Evolutionary conservation across 2,888 invertebrate genomes (phyloP).

Genomic region (Adela reaumurella): DNA sequence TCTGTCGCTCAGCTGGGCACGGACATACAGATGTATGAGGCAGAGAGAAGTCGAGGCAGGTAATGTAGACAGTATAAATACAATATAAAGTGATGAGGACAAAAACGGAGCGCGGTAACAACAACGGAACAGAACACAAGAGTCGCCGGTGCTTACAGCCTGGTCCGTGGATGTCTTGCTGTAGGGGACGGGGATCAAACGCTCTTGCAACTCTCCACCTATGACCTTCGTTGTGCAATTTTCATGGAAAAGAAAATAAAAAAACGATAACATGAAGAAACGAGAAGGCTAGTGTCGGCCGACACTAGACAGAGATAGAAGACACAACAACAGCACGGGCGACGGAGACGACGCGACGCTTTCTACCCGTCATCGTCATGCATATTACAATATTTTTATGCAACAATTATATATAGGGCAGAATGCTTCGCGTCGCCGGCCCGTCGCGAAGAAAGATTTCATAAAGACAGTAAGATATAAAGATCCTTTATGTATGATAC

Average conservation of each 20-base stretch:
- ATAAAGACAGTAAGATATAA: conserved; percentile 18
- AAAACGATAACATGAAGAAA: conserved; percentile 53
- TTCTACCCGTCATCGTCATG: no score
- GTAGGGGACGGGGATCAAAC: conserved; percentile 99
- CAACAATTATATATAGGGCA: conserved; percentile 2
- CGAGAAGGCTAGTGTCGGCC: conserved; percentile 18
- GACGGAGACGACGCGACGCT: not conserved
- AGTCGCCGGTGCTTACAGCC: conserved; percentile 83
- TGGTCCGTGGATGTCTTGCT: conserved; percentile 99
- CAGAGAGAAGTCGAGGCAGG: not conserved
- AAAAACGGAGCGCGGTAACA: conserved; percentile 6
- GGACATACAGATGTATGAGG: not conserved
- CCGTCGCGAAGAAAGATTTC: not conserved
- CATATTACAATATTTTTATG: no score
- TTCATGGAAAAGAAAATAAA: conserved; percentile 69
- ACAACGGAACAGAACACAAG: conserved; percentile 27
- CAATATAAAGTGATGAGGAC: conserved; percentile 5
- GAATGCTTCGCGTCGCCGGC: conserved; percentile 14
- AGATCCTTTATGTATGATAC: conserved; percentile 9
- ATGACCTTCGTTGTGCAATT: conserved; percentile 97
- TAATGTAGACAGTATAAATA: not conserved
- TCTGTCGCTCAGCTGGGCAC: not conserved
- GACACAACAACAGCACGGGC: conserved; percentile 12
- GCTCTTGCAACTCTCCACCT: conserved; percentile 99
- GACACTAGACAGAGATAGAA: conserved; percentile 8